phyloP scores from a whole-genome alignment of 2,797 vertebrate genomes.

The Champsocephalus esox region DNA sequence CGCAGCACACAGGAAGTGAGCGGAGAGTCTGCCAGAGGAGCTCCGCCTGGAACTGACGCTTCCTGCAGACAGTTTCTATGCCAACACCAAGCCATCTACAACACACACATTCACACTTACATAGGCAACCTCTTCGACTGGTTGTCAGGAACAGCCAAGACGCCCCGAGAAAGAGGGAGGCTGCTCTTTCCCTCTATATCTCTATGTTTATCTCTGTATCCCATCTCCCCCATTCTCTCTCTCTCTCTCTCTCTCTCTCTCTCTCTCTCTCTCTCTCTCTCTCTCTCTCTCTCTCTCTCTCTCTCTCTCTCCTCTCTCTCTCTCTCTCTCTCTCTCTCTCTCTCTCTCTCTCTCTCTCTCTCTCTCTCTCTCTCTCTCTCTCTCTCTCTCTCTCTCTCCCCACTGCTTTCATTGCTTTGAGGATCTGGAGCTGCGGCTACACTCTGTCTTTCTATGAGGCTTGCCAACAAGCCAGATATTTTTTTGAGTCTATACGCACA shows the following conservation, averaged over 20 bases:
- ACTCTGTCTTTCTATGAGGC: constrained; percentile 49
- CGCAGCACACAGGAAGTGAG: constrained; percentile 87
- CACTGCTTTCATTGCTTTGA: constrained; percentile 57
- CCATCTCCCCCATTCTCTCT: constrained; percentile 45
- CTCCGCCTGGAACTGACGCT: constrained; percentile 86
- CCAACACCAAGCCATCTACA: constrained; percentile 74
- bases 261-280: too few species aligned
- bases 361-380: too few species aligned
- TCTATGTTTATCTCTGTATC: constrained; percentile 70
- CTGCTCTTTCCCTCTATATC: constrained; percentile 60
- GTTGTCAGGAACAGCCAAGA: constrained; percentile 60
- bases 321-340: neutral
- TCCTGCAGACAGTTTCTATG: constrained; percentile 86
- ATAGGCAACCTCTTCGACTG: constrained; percentile 56
- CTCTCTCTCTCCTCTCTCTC: too few species aligned
- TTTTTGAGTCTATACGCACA: neutral
- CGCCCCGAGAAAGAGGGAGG: constrained; percentile 56
- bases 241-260: too few species aligned
- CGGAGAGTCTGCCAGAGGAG: constrained; percentile 84
- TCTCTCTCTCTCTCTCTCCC: neutral
- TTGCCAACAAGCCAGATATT: constrained; percentile 59
- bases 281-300: too few species aligned
- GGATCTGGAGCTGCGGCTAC: constrained; percentile 42
- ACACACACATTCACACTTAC: constrained; percentile 39
- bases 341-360: too few species aligned